Base-by-base conservation (phyloP, 2,888 invertebrate genomes). In the Orgyia antiqua region DNA sequence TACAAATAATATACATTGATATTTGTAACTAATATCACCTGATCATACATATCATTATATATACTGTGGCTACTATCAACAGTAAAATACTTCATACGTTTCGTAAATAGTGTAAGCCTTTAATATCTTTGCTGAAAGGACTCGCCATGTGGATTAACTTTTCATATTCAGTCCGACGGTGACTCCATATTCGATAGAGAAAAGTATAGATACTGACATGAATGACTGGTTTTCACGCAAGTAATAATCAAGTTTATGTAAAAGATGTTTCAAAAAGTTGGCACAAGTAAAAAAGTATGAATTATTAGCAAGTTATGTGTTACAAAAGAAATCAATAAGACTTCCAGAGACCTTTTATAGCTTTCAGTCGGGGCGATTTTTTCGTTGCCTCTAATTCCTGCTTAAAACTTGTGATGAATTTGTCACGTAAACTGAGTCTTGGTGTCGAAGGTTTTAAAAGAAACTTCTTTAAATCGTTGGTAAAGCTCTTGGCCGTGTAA, bases 301-400 rank as follows among this genome's bases (percentile, higher is more conserved):
- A 27, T 21, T 11, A 26, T n/a, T 5, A 8, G 20, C n/a, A n/a
- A n/a, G n/a, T n/a, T n/a, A n/a, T n/a, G n/a, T n/a, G n/a, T n/a
- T n/a, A n/a, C n/a, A n/a, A n/a, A n/a, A n/a, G n/a, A n/a, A n/a
- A 36, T 66, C 54, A 87, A 54, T 86, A 87, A 32, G 87, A 87
- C 43, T 87, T 87, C 87, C 87, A 87, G 31, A 87, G 60, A 24
- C 87, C 87, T 44, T 86, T 84, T 13, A 87, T 87, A 24, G 84
- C 86, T 54, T 75, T 78, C 10, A 87, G 62, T 54, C 83, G 86
- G 1, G 87, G 87, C 24, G 87, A 83, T 35, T 66, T 79, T 44
- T 72, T 83, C 0, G 77, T 82, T 1, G 83, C 78, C 31, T 83
- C 84, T 15, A 84, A 59, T 44, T 87, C 87, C 37, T 83, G 84